Conservation (phyloP, 1,140 invertebrate species). For the Matsumurasca onukii region DNA sequence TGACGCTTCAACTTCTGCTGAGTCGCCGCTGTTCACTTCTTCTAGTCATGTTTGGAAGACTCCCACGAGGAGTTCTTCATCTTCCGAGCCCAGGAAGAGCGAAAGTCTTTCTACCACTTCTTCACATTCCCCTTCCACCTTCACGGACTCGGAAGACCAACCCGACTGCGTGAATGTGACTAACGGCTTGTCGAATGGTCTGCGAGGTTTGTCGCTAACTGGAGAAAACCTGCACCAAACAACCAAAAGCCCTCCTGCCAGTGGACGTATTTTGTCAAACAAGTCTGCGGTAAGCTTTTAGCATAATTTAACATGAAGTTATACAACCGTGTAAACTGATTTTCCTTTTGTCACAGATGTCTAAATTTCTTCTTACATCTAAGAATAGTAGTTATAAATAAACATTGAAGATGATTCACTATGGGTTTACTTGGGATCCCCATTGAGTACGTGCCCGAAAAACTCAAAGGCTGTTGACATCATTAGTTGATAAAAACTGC, state of each 20-base stretch:
- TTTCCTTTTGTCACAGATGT: not conserved
- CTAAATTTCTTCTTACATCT: not conserved
- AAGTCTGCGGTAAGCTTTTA: constrained; percentile 6
- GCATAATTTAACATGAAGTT: not conserved
- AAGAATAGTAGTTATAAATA: not conserved
- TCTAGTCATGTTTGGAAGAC: constrained; percentile 23
- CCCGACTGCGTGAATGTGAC: constrained; percentile 12
- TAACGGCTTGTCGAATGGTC: not conserved
- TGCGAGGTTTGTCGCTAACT: not conserved
- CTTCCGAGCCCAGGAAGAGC: constrained; percentile 12
- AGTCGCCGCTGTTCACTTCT: constrained; percentile 21
- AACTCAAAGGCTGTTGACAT: not conserved
- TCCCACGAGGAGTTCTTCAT: constrained; percentile 13
- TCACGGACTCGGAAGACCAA: constrained; percentile 28
- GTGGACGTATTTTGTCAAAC: not conserved
- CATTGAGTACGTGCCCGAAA: not conserved
- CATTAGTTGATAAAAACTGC: not conserved
- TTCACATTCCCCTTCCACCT: constrained; percentile 26
- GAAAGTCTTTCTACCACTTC: constrained; percentile 19
- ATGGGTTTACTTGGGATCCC: not conserved
- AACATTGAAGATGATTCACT: not conserved
- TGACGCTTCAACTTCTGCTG: constrained; percentile 20
- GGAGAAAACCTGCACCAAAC: not conserved
- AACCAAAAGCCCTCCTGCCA: not conserved
- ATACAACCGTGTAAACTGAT: not conserved